Percentiles rank a stretch among this genome's conserved stretches.
phyloP scores from a whole-genome alignment of 2,797 vertebrate species.

The Muscicapa comitata region DNA sequence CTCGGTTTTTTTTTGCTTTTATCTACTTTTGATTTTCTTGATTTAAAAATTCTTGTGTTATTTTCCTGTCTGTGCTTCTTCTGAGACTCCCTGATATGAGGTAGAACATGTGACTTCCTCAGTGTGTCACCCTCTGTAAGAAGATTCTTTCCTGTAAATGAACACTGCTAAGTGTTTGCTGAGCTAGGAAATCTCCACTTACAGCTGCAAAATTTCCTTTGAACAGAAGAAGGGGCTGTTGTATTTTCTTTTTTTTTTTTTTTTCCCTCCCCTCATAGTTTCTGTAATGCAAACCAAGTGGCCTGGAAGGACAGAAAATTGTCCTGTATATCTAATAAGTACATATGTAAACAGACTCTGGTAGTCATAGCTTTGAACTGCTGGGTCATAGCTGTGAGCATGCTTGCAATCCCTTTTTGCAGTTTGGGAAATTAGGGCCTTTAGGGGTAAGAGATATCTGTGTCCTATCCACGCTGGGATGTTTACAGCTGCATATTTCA shows the following conservation, averaged over 20 bases:
- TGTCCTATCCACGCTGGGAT: background rate
- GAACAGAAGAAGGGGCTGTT: background rate
- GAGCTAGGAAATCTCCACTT: background rate
- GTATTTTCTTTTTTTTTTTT: background rate
- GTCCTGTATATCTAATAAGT: background rate
- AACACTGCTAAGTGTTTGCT: background rate
- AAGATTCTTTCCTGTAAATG: background rate
- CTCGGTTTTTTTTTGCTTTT: background rate
- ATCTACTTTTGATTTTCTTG: background rate
- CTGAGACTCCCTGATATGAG: background rate
- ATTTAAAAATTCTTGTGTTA: background rate
- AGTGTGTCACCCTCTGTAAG: background rate
- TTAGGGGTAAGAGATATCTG: background rate
- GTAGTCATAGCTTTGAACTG: background rate
- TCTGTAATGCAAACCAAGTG: background rate
- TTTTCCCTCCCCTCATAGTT: accelerated
- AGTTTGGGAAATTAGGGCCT: background rate
- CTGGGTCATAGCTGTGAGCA: background rate
- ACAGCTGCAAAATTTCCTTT: background rate
- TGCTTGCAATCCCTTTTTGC: background rate
- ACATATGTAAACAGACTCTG: background rate
- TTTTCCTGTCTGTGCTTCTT: background rate
- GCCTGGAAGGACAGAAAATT: background rate
- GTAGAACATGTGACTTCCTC: background rate
- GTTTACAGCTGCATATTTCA: background rate